phyloP scores from a whole-genome alignment of 2,113 vertebrate genomes.

The Panthera uncia region DNA sequence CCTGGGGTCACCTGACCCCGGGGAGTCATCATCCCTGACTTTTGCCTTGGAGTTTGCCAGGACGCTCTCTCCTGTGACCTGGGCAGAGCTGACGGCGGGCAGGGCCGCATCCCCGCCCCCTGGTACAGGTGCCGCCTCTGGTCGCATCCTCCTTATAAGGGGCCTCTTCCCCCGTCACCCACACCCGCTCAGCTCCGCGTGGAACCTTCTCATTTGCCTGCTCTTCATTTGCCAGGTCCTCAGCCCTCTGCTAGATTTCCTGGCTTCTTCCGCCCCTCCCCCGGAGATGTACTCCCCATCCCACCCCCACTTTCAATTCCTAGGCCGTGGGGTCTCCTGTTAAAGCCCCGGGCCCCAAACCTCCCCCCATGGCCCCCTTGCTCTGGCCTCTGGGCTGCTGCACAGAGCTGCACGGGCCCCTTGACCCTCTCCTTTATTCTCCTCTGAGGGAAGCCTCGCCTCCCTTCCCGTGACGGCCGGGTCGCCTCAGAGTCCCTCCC shows the following conservation, averaged over 20 bases:
- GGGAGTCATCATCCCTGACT: background rate
- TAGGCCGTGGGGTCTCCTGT: background rate
- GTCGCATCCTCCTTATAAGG: accelerated
- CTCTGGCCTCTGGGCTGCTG: background rate
- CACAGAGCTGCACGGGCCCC: background rate
- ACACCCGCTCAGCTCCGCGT: accelerated
- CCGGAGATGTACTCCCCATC: background rate
- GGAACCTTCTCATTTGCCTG: background rate
- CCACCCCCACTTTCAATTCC: background rate
- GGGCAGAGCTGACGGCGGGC: accelerated
- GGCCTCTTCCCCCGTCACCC: background rate
- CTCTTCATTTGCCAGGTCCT: background rate
- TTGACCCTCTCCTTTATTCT: background rate
- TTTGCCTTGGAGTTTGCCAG: background rate
- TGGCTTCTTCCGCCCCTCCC: accelerated
- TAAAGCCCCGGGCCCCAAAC: background rate
- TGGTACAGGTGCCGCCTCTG: too few species aligned
- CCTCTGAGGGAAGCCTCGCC: background rate
- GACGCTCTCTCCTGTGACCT: background rate
- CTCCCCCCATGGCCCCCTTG: accelerated
- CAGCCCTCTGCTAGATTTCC: background rate
- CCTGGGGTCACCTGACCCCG: background rate
- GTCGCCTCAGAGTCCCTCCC: background rate
- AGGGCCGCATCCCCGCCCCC: accelerated
- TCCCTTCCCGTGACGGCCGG: background rate